Evolutionary conservation across 2,888 invertebrate species (phyloP).

Genomic region (Ectobius pallidus): DNA sequence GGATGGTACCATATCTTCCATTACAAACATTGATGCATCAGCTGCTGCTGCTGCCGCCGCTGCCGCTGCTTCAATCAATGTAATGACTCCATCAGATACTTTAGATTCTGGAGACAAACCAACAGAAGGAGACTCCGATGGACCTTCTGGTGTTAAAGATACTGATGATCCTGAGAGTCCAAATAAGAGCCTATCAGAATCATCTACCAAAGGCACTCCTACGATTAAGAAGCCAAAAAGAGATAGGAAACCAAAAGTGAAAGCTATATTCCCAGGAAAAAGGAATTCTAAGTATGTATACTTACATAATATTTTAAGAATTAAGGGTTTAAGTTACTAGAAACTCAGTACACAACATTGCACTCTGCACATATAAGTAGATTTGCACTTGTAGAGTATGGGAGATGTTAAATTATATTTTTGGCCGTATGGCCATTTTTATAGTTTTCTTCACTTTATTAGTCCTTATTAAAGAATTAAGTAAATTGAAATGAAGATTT

Average conservation of each 20-base stretch:
- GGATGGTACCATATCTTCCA: neutral
- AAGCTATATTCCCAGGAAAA: conserved; percentile 44
- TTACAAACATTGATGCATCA: neutral
- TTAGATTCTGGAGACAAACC: neutral
- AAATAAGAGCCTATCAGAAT: conserved; percentile 32
- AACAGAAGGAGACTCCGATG: conserved; percentile 1
- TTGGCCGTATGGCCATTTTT: too few species aligned
- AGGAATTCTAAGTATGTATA: conserved; percentile 49
- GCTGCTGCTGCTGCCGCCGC: neutral
- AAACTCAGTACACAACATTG: too few species aligned
- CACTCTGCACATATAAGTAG: too few species aligned
- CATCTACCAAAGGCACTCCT: conserved; percentile 41
- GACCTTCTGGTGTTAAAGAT: conserved; percentile 5
- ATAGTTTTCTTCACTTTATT: too few species aligned
- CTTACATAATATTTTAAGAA: neutral
- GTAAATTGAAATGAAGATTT: too few species aligned
- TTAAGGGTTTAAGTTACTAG: too few species aligned
- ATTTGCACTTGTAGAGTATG: too few species aligned
- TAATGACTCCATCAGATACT: neutral
- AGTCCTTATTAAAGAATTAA: too few species aligned
- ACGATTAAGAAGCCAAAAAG: conserved; percentile 48
- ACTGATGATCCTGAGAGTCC: conserved; percentile 34
- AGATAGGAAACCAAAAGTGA: conserved; percentile 50
- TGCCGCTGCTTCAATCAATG: neutral
- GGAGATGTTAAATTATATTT: too few species aligned